Evolutionary conservation across 2,888 invertebrate species (phyloP).

Genomic region (Lamellibrachia satsuma): DNA sequence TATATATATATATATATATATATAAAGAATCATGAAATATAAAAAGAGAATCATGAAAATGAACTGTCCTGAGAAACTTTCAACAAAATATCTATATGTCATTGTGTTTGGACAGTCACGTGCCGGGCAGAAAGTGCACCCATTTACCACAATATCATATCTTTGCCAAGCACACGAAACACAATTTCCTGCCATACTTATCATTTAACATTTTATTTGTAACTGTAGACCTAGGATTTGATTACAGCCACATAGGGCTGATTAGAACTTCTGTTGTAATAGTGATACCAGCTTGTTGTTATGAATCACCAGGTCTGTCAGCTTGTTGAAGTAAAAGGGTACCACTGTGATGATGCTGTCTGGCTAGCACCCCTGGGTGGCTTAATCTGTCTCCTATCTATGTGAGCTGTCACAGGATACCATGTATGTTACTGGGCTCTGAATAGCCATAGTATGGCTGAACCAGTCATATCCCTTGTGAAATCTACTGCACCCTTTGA

Average conservation of each 20-base stretch:
- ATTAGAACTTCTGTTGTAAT: neutral
- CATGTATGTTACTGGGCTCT: neutral
- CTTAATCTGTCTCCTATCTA: neutral
- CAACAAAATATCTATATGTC: neutral
- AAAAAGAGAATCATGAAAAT: too few species aligned
- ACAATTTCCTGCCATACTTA: neutral
- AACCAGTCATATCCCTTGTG: neutral
- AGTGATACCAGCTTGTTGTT: neutral
- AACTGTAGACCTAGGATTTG: neutral
- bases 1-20: too few species aligned
- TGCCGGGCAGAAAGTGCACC: neutral
- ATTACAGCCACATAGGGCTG: neutral
- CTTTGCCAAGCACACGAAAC: neutral
- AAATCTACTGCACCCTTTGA: neutral
- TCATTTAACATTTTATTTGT: constrained; percentile 6
- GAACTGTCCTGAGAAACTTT: too few species aligned
- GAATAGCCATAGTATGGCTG: neutral
- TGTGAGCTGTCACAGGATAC: neutral
- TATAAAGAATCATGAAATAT: too few species aligned
- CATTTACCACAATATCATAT: neutral
- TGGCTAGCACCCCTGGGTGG: neutral
- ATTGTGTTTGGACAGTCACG: neutral
- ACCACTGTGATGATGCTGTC: neutral
- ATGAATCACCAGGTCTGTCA: neutral
- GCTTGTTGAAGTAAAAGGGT: neutral